These are phyloP conservation scores for Lamproptera curius DNA, from an alignment of 2,888 invertebrate species.

Conservation along the genomic window DNA sequence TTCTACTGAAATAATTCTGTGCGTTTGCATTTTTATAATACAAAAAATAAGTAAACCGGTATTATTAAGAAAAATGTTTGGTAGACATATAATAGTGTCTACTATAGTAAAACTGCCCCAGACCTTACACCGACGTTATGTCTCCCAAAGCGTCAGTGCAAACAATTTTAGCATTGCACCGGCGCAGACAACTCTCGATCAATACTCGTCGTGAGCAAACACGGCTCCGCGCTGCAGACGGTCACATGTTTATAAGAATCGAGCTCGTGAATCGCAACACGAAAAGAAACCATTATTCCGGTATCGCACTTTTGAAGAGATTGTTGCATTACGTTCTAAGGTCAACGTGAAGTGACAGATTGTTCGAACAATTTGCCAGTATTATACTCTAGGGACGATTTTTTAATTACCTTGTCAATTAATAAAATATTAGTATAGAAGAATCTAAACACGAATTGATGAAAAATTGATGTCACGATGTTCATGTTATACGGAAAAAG, in stretches of 20 bases:
- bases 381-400: background rate
- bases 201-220: constrained; percentile 11
- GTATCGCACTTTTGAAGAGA: constrained; percentile 14
- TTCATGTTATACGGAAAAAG: too few relatives aligned
- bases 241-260: background rate
- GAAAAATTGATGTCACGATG: background rate
- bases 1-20: too few relatives aligned
- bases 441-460: background rate
- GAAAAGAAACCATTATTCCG: constrained; percentile 3
- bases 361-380: constrained; percentile 7
- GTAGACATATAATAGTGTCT: background rate
- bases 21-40: too few relatives aligned
- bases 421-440: background rate
- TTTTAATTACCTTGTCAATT: too few relatives aligned
- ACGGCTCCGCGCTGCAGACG: background rate
- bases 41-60: too few relatives aligned
- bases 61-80: too few relatives aligned
- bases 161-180: too few relatives aligned
- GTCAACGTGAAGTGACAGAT: constrained; percentile 9
- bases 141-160: too few relatives aligned
- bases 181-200: too few relatives aligned
- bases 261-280: constrained; percentile 6
- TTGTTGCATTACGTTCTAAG: constrained; percentile 16
- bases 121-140: too few relatives aligned
- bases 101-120: too few relatives aligned